A percentile compares a stretch with the other conserved stretches of the same genome.
phyloP scores from a whole-genome alignment of 2,113 vertebrate species.

The Crocuta crocuta region DNA sequence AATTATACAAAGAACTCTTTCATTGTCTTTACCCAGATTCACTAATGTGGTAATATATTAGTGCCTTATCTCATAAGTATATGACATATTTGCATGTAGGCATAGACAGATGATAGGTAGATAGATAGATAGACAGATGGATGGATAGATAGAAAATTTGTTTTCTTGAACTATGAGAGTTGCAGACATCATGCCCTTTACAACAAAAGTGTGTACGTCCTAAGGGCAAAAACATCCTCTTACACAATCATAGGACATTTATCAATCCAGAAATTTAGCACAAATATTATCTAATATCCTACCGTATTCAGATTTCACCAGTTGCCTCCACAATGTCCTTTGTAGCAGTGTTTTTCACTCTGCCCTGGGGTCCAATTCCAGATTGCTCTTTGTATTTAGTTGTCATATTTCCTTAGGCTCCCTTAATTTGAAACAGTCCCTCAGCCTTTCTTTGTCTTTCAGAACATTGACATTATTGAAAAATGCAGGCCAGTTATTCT shows the following conservation, averaged over 20 bases:
- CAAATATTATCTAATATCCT: neutral
- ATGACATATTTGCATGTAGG: neutral
- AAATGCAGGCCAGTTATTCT: neutral
- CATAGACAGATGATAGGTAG: no score
- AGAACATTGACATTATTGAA: neutral
- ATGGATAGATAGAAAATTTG: neutral
- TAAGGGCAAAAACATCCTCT: neutral
- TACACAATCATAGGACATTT: neutral
- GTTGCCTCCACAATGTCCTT: neutral
- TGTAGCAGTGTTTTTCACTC: neutral
- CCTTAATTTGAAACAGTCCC: neutral
- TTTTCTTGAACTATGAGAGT: neutral
- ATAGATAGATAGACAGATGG: no score
- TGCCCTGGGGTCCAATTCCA: neutral
- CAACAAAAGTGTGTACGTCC: neutral
- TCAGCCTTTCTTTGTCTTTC: neutral
- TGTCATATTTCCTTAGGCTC: neutral
- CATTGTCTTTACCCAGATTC: neutral
- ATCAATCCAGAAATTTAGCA: slow-evolving; percentile 1
- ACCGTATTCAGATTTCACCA: slow-evolving; percentile 12
- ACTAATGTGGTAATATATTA: neutral
- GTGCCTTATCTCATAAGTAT: neutral
- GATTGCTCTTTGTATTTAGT: neutral
- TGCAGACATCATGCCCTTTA: neutral
- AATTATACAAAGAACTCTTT: neutral